Base-by-base conservation (phyloP, 2,797 vertebrate genomes). In the Megalops cyprinoides region DNA sequence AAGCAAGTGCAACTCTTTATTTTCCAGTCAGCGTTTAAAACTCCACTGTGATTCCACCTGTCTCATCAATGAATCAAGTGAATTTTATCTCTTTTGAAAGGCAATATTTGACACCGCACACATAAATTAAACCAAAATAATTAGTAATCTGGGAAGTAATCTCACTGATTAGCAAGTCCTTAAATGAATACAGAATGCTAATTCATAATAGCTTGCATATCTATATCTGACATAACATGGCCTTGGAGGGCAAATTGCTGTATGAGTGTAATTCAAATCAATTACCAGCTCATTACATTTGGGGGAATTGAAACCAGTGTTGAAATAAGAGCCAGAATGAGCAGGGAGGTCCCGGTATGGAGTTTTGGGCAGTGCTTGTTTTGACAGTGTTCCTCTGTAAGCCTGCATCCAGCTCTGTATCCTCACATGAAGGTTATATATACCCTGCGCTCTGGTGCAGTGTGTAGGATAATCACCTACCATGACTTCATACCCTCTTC, bases 391-490 rank as follows among this genome's bases (percentile, higher is more conserved):
- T 15, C 31, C 31, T 34, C 37, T 18, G 51, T 75, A 31, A 39
- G 51, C 69, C 8, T 25, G 23, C 28, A 37, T 14, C 48, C 62
- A 9, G 77, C 77, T 62, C 56, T 28, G 56, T 44, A 9, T 10
- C 53, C 37, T 62, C 55, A 28, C 18, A 42, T 25, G 77, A 39
- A 78, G 42, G 25, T 58, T 42, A 48, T 78, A 67, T 56, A 65
- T 77, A 55, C 75, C 75, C 75, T 20, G 60, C 28, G 9, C 60
- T 65, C 60, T 14, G 9, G 60, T 31, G 7, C 37, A 14, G 49
- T 53, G 23, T 18, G 1, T 37, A 42, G 18, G 15, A 34, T 55
- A 77, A 55, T 56, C 23, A 77, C 53, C 39, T 77, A 77, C 53
- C 51, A 77, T n/a, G 23, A 53, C 20, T 76, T 53, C 51, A 55